Percentiles rank a stretch among this genome's conserved stretches.
These are phyloP conservation scores for Ommatoiulus sabulosus DNA, from an alignment of 2,888 invertebrate genomes.

Conservation along the genomic window DNA sequence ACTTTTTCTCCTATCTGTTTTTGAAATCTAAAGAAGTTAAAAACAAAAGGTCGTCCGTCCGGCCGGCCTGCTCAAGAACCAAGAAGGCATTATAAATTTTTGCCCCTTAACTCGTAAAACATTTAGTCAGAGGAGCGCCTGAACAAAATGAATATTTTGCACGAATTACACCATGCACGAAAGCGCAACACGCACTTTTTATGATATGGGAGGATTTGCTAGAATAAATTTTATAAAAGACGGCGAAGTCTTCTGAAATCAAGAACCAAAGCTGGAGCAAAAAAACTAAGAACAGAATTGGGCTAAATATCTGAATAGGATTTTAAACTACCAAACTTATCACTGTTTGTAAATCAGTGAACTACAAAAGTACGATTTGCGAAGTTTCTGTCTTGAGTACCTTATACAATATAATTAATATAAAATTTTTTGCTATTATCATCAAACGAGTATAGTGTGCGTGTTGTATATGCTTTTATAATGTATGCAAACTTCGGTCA, in stretches of 20 bases:
- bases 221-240: neutral
- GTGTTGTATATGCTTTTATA: too few relatives aligned
- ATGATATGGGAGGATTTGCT: neutral
- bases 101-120: slow-evolving; percentile 45
- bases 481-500: too few relatives aligned
- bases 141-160: slow-evolving; percentile 35
- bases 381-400: too few relatives aligned
- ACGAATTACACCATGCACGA: neutral
- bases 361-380: too few relatives aligned
- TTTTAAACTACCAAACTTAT: too few relatives aligned
- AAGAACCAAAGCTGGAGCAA: too few relatives aligned
- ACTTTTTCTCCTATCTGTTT: slow-evolving; percentile 8
- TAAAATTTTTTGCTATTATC: too few relatives aligned
- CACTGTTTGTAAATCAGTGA: too few relatives aligned
- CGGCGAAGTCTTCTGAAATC: neutral
- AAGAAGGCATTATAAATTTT: slow-evolving; percentile 31
- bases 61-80: neutral
- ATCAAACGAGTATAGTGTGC: too few relatives aligned
- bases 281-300: too few relatives aligned
- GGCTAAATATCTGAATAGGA: too few relatives aligned
- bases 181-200: neutral
- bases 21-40: neutral
- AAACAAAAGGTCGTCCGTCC: slow-evolving; percentile 44
- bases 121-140: neutral
- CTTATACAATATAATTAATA: too few relatives aligned